Evolutionary conservation across 2,113 vertebrate species (phyloP), one percentile per base, ranked within the genome.

Genomic region (Haemorhous mexicanus): DNA sequence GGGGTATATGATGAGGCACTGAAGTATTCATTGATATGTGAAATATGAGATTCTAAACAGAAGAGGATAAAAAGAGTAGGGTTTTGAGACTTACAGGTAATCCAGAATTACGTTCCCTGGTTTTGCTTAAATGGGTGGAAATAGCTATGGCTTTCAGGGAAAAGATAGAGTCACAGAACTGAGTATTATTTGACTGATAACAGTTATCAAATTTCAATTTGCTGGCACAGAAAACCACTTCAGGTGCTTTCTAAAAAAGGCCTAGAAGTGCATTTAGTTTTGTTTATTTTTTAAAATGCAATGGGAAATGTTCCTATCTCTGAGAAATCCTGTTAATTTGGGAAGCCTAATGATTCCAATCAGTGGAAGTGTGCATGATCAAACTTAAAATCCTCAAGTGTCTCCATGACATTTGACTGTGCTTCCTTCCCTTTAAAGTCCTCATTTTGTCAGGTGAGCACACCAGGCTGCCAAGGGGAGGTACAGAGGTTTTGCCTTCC

Each of bases 291-390:
- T 70, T 70, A 3, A 63, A 95, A 67, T 43, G 59, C 41, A 72
- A 3, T 7, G 22, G 47, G 27, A 85, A 85, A 24, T 61, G 13
- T 72, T 91, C n/a, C 67, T 50, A 4, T 73, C 27, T 67, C 35
- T 0, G 0, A 26, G 32, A 68, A 77, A 50, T 18, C 2, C 0
- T 50, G 23, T 37, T 84, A 2, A 6, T 81, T 78, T 78, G 44
- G 68, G 47, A 87, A 70, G 28, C 52, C 47, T 67, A 52, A 64
- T 66, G 49, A 85, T 82, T 84, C 62, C 47, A 15, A 15, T 69
- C 53, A 52, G 16, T 22, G 67, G 50, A 68, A 88, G 81, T 46
- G 28, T 55, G n/a, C 26, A 14, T 3, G 26, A 44, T 63, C 3
- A 11, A 84, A 69, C 37, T 83, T 26, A 67, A 61, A 73, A 61